phyloP scores from a whole-genome alignment of 2,113 vertebrate species.

The Ammospiza nelsoni region DNA sequence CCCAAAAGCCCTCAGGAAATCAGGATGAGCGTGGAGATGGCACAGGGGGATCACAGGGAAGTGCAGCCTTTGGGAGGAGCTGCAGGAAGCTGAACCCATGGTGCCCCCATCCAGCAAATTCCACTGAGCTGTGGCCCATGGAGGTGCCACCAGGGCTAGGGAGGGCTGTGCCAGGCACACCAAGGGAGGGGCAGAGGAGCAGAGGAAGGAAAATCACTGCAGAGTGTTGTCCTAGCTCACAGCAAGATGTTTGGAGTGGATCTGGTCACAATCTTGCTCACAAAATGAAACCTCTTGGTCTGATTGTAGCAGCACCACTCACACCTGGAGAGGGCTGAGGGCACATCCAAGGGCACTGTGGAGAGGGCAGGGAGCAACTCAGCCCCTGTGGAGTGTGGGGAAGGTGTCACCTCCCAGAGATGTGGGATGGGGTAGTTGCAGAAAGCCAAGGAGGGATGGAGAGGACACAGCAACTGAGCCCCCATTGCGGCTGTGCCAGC shows the following conservation, averaged over 20 bases:
- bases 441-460: neutral
- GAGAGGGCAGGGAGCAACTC: neutral
- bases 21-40: neutral
- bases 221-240: neutral
- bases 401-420: neutral
- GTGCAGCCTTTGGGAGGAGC: neutral
- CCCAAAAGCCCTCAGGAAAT: neutral
- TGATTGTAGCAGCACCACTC: neutral
- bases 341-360: rapidly evolving
- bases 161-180: neutral
- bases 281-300: neutral
- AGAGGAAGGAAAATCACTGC: neutral
- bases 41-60: neutral
- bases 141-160: neutral
- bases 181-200: neutral
- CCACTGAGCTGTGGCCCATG: neutral
- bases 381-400: rapidly evolving
- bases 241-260: rapidly evolving
- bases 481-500: neutral
- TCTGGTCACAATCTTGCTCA: neutral
- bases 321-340: neutral
- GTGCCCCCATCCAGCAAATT: neutral
- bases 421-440: neutral
- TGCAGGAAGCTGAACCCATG: rapidly evolving
- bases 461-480: neutral